A percentile compares a stretch with the other conserved stretches of the same genome.
These are phyloP conservation scores for Portunus trituberculatus DNA, from an alignment of 1,140 invertebrate species.

Conservation along the genomic window DNA sequence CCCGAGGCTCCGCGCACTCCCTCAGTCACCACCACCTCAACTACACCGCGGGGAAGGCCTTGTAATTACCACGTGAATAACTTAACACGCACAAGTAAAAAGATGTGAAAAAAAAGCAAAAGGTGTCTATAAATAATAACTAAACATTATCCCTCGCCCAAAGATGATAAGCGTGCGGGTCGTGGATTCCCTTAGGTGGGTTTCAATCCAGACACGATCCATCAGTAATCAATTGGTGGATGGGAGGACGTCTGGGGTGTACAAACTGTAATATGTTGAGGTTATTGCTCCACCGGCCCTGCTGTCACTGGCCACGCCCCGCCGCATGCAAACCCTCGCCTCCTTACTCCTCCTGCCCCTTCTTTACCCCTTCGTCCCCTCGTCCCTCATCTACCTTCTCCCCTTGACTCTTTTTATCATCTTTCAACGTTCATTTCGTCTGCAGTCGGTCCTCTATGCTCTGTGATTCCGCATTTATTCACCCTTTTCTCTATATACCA, in stretches of 20 bases:
- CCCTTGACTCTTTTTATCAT: background rate
- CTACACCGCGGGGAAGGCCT: background rate
- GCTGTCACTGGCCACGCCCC: slow-evolving; percentile 61
- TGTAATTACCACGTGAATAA: slow-evolving; percentile 32
- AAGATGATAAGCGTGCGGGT: background rate
- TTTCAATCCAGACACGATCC: slow-evolving; percentile 66
- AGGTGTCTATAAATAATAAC: background rate
- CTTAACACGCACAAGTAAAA: background rate
- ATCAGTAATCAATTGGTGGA: slow-evolving; percentile 67
- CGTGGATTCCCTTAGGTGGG: background rate
- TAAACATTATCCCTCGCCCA: too few species aligned
- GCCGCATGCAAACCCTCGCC: slow-evolving; percentile 51
- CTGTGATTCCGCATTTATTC: too few species aligned
- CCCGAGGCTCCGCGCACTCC: background rate
- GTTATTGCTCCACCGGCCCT: slow-evolving; percentile 56
- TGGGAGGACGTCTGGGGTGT: slow-evolving; percentile 52
- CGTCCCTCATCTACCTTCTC: background rate
- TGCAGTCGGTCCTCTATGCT: too few species aligned
- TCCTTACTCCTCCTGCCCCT: background rate
- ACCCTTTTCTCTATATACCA: background rate
- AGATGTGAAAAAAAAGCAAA: background rate
- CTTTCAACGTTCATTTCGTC: too few species aligned
- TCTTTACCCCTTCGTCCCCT: background rate
- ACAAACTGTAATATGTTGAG: slow-evolving; percentile 71
- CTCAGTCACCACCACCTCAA: background rate